Conservation (phyloP, 2,888 invertebrate genomes). For the Cheilosia impressa region DNA sequence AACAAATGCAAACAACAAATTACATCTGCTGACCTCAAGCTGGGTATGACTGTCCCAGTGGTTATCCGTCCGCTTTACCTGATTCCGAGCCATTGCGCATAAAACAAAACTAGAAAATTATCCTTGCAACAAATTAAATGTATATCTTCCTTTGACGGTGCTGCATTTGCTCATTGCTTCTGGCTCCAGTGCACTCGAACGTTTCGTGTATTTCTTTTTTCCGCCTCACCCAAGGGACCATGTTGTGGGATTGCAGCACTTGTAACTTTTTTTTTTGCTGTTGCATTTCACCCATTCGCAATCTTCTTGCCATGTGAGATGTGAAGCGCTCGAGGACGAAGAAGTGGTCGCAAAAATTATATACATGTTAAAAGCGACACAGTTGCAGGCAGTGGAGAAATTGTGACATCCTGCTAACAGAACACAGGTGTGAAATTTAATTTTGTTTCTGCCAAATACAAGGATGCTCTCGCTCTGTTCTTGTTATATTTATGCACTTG, state of each 20-base stretch:
- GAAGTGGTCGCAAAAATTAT: slow-evolving; percentile 70
- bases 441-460: slow-evolving; percentile 70
- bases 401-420: slow-evolving; percentile 72
- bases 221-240: slow-evolving; percentile 40
- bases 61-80: slow-evolving; percentile 46
- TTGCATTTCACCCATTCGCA: too few species aligned
- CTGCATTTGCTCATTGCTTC: slow-evolving; percentile 39
- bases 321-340: slow-evolving; percentile 35
- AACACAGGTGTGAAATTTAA: slow-evolving; percentile 74
- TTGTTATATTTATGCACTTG: slow-evolving; percentile 69
- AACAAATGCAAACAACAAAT: slow-evolving; percentile 6
- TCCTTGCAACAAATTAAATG: slow-evolving; percentile 75
- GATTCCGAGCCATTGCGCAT: slow-evolving; percentile 51
- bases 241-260: slow-evolving; percentile 71
- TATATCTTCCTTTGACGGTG: slow-evolving; percentile 68
- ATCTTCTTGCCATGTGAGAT: background rate
- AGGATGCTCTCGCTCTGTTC: slow-evolving; percentile 55
- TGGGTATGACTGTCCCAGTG: slow-evolving; percentile 38
- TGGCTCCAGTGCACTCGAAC: slow-evolving; percentile 32
- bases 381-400: slow-evolving; percentile 43
- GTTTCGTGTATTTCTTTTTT: slow-evolving; percentile 1
- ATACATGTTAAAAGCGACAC: slow-evolving; percentile 63
- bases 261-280: slow-evolving; percentile 31
- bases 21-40: slow-evolving; percentile 69
- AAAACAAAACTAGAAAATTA: slow-evolving; percentile 71